phyloP scores from a whole-genome alignment of 2,797 vertebrate genomes.

The Oryzias sinensis region DNA sequence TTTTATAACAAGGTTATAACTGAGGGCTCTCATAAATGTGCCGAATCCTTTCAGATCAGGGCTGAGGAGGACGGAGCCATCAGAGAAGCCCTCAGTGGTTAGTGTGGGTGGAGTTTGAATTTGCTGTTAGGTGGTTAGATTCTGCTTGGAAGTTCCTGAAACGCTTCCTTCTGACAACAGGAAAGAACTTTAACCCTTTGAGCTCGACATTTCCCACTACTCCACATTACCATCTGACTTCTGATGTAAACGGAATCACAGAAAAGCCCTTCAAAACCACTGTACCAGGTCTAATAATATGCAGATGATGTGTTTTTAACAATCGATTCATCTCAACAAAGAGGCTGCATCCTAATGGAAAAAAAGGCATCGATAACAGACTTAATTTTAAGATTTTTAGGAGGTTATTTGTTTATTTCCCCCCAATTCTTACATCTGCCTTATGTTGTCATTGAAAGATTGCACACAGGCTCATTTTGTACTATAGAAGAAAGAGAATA shows the following conservation, averaged over 20 bases:
- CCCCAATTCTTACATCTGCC: slow-evolving; percentile 9
- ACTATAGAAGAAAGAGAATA: slow-evolving; percentile 65
- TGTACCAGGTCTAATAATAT: slow-evolving; percentile 35
- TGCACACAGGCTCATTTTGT: slow-evolving; percentile 34
- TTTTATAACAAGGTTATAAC: slow-evolving; percentile 79
- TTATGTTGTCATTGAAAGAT: slow-evolving; percentile 30
- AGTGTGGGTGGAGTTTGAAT: slow-evolving; percentile 72
- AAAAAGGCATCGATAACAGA: slow-evolving; percentile 38
- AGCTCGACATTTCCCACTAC: slow-evolving; percentile 64
- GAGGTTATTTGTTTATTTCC: slow-evolving; percentile 35
- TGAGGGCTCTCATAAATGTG: slow-evolving; percentile 62
- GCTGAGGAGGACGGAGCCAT: slow-evolving; percentile 3
- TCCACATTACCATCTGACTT: slow-evolving; percentile 27
- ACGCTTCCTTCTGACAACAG: slow-evolving; percentile 51
- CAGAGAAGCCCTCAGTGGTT: slow-evolving; percentile 74
- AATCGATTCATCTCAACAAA: slow-evolving; percentile 32
- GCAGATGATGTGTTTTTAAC: slow-evolving; percentile 2
- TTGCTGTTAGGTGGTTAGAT: slow-evolving; percentile 82
- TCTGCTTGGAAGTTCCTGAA: slow-evolving; percentile 59
- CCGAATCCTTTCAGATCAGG: slow-evolving; percentile 19
- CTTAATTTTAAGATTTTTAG: slow-evolving; percentile 14
- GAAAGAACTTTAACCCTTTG: slow-evolving; percentile 80
- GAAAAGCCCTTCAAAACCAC: slow-evolving; percentile 6
- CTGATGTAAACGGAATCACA: neutral
- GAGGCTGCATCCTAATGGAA: neutral